Evolutionary conservation across 2,113 vertebrate genomes (phyloP).

Genomic region (Lasiurus cinereus): DNA sequence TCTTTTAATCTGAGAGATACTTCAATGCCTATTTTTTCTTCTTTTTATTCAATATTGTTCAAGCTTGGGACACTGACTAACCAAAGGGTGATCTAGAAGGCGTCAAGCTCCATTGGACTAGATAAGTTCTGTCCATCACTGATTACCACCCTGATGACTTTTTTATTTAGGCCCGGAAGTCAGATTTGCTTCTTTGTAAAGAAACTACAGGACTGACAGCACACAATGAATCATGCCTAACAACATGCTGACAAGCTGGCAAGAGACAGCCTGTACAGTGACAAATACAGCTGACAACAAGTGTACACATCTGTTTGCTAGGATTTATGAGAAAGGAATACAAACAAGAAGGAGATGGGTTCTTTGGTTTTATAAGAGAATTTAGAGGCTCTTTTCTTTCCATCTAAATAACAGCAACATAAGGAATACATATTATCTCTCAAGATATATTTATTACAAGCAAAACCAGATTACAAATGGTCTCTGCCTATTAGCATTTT

Average conservation of each 20-base stretch:
- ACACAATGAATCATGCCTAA: conserved; percentile 89
- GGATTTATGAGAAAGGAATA: conserved; percentile 86
- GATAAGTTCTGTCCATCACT: conserved; percentile 77
- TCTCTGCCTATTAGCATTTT: conserved; percentile 83
- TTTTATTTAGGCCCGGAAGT: conserved; percentile 81
- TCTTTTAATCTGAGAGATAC: conserved; percentile 73
- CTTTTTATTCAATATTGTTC: conserved; percentile 33
- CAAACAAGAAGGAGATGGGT: conserved; percentile 76
- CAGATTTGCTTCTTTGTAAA: conserved; percentile 85
- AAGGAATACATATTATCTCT: conserved; percentile 72
- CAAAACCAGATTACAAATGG: conserved; percentile 73
- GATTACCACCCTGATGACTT: conserved; percentile 81
- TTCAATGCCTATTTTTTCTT: background rate
- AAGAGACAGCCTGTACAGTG: conserved; percentile 84
- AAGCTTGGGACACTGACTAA: conserved; percentile 65
- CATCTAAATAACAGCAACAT: conserved; percentile 57
- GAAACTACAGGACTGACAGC: conserved; percentile 84
- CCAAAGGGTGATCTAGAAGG: conserved; percentile 68
- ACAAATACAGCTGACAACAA: conserved; percentile 88
- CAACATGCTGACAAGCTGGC: conserved; percentile 86
- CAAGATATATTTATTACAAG: conserved; percentile 78
- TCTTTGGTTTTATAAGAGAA: conserved; percentile 66
- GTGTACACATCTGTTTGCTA: conserved; percentile 85
- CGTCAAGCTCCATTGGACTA: conserved; percentile 66
- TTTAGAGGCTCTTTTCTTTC: conserved; percentile 77